A percentile compares a stretch with the other conserved stretches of the same genome.
Conservation (phyloP, 2,888 invertebrate species). For the Ligdia adustata region DNA sequence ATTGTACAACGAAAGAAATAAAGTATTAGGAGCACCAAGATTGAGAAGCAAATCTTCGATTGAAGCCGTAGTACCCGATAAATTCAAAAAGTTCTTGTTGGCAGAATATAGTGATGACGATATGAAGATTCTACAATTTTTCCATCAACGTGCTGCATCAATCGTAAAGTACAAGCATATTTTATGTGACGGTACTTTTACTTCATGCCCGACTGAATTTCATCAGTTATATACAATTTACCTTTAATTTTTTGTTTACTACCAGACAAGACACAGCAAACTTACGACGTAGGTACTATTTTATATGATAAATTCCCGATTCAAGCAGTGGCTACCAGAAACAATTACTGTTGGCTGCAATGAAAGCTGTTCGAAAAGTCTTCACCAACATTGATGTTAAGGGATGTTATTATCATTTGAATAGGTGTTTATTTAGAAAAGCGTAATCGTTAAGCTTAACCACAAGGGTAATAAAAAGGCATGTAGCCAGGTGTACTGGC, state of each 20-base stretch:
- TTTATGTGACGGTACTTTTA: conserved; percentile 14
- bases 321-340: background rate
- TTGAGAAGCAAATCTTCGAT: conserved; percentile 6
- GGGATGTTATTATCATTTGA: too few species aligned
- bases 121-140: background rate
- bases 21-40: conserved; percentile 16
- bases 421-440: background rate
- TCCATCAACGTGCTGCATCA: background rate
- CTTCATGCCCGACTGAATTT: conserved; percentile 9
- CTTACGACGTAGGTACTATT: background rate
- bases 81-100: background rate
- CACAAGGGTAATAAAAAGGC: background rate
- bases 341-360: too few species aligned
- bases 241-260: conserved; percentile 3
- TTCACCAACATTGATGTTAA: too few species aligned
- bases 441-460: background rate
- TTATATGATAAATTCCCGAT: background rate
- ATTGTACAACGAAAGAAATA: conserved; percentile 23
- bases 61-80: conserved; percentile 9
- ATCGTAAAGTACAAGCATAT: background rate
- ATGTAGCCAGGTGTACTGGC: background rate
- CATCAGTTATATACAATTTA: conserved; percentile 1
- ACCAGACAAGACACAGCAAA: background rate
- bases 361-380: too few species aligned
- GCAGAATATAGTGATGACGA: background rate